phyloP scores from a whole-genome alignment of 1,140 invertebrate genomes.

The Ptiloglossa arizonensis region DNA sequence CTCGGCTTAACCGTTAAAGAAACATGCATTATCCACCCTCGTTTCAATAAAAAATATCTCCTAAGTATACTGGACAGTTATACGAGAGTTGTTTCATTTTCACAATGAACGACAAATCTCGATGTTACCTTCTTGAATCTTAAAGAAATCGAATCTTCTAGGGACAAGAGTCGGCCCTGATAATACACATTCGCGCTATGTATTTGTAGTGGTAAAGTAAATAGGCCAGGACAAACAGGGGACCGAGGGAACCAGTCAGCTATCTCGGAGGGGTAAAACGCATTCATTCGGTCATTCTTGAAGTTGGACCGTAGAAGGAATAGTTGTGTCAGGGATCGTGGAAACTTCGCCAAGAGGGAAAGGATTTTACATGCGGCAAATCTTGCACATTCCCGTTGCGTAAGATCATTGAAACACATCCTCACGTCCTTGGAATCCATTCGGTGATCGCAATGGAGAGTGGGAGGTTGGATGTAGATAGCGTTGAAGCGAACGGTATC shows the following conservation, averaged over 20 bases:
- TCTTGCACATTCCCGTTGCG: background rate
- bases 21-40: background rate
- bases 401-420: background rate
- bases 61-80: no score
- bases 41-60: background rate
- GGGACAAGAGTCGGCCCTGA: slow-evolving; percentile 18
- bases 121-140: background rate
- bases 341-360: background rate
- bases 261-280: slow-evolving; percentile 18
- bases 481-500: slow-evolving; percentile 60
- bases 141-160: background rate
- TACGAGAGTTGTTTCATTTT: background rate
- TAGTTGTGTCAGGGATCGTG: background rate
- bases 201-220: slow-evolving; percentile 24
- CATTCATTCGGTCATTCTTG: background rate
- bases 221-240: slow-evolving; percentile 31
- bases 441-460: slow-evolving; percentile 57
- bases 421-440: slow-evolving; percentile 19
- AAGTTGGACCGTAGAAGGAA: background rate
- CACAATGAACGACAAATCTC: background rate
- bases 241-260: slow-evolving; percentile 26
- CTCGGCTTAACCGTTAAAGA: background rate
- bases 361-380: background rate
- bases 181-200: background rate
- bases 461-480: slow-evolving; percentile 61